Conservation (phyloP, 2,888 invertebrate species). For the Anthophora plumipes region DNA sequence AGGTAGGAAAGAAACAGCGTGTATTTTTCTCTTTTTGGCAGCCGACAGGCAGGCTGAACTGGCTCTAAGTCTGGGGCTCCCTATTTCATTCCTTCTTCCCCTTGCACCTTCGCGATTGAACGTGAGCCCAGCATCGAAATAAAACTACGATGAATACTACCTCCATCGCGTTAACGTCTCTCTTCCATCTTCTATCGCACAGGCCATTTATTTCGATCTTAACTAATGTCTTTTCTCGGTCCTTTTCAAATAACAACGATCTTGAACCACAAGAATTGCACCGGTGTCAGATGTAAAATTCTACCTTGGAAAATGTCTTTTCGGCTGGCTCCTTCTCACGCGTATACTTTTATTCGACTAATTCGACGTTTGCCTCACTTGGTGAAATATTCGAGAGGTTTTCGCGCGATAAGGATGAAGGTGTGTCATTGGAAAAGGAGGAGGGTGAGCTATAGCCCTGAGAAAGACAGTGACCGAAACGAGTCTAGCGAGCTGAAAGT, state of each 20-base stretch:
- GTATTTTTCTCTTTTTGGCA: constrained; percentile 60
- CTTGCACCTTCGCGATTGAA: constrained; percentile 67
- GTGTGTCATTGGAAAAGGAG: constrained; percentile 32
- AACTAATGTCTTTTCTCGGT: constrained; percentile 72
- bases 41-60: constrained; percentile 64
- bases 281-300: background rate
- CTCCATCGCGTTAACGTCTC: constrained; percentile 76
- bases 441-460: constrained; percentile 30
- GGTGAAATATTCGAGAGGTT: too few species aligned
- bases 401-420: constrained; percentile 63
- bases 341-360: too few species aligned
- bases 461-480: constrained; percentile 56
- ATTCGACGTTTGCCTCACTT: too few species aligned
- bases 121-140: constrained; percentile 74
- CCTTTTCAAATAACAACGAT: constrained; percentile 62
- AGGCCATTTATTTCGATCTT: constrained; percentile 76
- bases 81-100: constrained; percentile 29
- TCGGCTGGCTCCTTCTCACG: too few species aligned
- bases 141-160: constrained; percentile 72
- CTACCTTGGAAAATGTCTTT: too few species aligned
- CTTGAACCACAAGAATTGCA: constrained; percentile 14
- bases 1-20: constrained; percentile 32
- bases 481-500: constrained; percentile 55
- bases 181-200: constrained; percentile 75
- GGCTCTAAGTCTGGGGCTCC: constrained; percentile 56